Conservation (phyloP, 2,888 invertebrate species). For the Lymantria monacha region DNA sequence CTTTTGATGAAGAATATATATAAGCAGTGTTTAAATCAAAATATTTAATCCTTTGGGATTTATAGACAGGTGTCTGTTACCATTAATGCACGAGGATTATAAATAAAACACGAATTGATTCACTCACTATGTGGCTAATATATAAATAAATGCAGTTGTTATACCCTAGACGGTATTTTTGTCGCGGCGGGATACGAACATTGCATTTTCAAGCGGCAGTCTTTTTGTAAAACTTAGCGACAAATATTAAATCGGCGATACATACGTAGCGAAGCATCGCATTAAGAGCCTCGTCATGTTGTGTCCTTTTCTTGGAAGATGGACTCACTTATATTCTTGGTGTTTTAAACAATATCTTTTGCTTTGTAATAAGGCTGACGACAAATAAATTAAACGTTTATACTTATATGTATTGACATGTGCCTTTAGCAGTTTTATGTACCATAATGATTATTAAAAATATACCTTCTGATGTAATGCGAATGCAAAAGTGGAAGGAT, state of each 20-base stretch:
- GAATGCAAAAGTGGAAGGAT: too few species aligned
- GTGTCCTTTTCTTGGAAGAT: constrained; percentile 21
- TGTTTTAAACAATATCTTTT: too few species aligned
- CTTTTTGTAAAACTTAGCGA: constrained; percentile 37
- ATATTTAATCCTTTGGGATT: constrained; percentile 32
- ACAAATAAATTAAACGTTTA: too few species aligned
- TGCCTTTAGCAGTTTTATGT: too few species aligned
- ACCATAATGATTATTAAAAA: too few species aligned
- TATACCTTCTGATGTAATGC: too few species aligned
- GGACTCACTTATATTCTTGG: constrained; percentile 1
- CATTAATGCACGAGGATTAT: constrained; percentile 44
- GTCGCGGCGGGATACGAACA: constrained; percentile 24
- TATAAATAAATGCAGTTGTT: constrained; percentile 36
- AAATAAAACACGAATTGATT: constrained; percentile 47
- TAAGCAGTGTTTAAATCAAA: constrained; percentile 25
- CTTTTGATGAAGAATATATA: background rate
- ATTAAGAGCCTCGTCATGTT: constrained; percentile 32
- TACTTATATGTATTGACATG: too few species aligned
- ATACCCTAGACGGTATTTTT: constrained; percentile 33
- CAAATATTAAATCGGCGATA: constrained; percentile 27
- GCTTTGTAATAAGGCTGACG: too few species aligned
- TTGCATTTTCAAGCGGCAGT: constrained; percentile 34
- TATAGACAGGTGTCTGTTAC: constrained; percentile 41
- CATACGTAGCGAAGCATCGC: constrained; percentile 12
- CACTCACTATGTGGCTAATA: constrained; percentile 24